A percentile compares a stretch with the other conserved stretches of the same genome.
These are phyloP conservation scores for Drosophila borealis DNA, from an alignment of 2,888 invertebrate species.

Conservation along the genomic window DNA sequence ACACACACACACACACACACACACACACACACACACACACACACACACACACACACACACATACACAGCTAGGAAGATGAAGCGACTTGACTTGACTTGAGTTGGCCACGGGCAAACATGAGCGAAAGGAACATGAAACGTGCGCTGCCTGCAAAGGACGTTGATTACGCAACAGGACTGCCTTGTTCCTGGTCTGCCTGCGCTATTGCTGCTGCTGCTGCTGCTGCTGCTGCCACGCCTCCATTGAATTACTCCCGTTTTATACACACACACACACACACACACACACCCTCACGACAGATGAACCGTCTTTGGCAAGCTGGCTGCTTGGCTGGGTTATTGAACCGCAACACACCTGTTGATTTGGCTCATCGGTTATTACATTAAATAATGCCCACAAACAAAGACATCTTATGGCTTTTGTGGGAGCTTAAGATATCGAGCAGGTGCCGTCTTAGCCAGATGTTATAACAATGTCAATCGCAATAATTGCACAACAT, in stretches of 20 bases:
- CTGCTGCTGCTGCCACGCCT: constrained; percentile 31
- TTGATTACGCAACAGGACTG: constrained; percentile 71
- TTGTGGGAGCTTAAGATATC: constrained; percentile 14
- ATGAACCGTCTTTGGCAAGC: constrained; percentile 24
- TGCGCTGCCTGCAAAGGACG: constrained; percentile 74
- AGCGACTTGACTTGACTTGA: constrained; percentile 1
- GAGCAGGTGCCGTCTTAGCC: constrained; percentile 12
- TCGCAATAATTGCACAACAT: constrained; percentile 5
- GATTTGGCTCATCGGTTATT: constrained; percentile 62
- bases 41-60: no score
- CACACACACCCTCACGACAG: constrained; percentile 21
- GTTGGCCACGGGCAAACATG: constrained; percentile 51
- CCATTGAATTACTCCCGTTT: constrained; percentile 65
- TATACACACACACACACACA: constrained; percentile 40
- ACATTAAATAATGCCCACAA: constrained; percentile 34
- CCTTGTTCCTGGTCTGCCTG: not conserved
- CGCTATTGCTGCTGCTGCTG: constrained; percentile 10
- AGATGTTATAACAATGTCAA: not conserved
- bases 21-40: no score
- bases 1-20: not conserved
- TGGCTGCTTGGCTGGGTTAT: constrained; percentile 64
- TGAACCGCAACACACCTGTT: constrained; percentile 74
- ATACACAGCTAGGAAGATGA: constrained; percentile 6
- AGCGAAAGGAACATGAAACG: constrained; percentile 68
- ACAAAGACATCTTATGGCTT: constrained; percentile 30